A percentile compares a stretch with the other conserved stretches of the same genome.
These are phyloP conservation scores for Geophilus truncorum DNA, from an alignment of 2,888 invertebrate species.

Conservation along the genomic window DNA sequence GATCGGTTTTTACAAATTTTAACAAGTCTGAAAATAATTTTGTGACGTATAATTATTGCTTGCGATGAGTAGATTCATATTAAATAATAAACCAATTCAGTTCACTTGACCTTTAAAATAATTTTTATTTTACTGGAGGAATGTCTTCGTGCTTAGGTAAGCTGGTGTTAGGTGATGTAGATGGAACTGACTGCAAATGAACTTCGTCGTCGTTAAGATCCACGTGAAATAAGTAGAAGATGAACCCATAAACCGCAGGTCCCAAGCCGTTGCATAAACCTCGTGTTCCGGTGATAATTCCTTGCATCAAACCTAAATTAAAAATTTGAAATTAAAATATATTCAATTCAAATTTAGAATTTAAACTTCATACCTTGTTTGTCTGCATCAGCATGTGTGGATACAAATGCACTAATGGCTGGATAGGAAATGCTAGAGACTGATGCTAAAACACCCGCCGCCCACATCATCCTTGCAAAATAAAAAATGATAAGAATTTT, in stretches of 20 bases:
- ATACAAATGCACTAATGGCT: slow-evolving; percentile 96
- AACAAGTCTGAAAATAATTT: too few species aligned
- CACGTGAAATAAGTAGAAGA: slow-evolving; percentile 97
- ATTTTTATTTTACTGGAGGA: slow-evolving; percentile 36
- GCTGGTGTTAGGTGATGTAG: slow-evolving; percentile 32
- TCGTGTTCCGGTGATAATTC: slow-evolving; percentile 97
- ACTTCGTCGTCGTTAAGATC: slow-evolving; percentile 74
- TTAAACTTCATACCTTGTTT: slow-evolving; percentile 69
- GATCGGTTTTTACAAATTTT: too few species aligned
- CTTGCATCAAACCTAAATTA: slow-evolving; percentile 73
- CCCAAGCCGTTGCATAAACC: slow-evolving; percentile 97
- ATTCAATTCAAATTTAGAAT: background rate
- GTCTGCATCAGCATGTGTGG: slow-evolving; percentile 95
- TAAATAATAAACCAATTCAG: too few species aligned
- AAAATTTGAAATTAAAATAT: background rate
- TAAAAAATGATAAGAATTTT: slow-evolving; percentile 30
- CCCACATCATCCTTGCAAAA: slow-evolving; percentile 99
- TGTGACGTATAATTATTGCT: too few species aligned
- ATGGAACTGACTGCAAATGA: slow-evolving; percentile 38
- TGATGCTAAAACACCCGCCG: slow-evolving; percentile 92
- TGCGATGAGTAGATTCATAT: too few species aligned
- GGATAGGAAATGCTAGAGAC: slow-evolving; percentile 97
- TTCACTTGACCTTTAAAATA: too few species aligned
- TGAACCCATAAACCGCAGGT: slow-evolving; percentile 96
- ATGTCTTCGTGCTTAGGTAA: slow-evolving; percentile 33